Conservation (phyloP, 2,797 vertebrate species). For the Fistularia tabacaria region DNA sequence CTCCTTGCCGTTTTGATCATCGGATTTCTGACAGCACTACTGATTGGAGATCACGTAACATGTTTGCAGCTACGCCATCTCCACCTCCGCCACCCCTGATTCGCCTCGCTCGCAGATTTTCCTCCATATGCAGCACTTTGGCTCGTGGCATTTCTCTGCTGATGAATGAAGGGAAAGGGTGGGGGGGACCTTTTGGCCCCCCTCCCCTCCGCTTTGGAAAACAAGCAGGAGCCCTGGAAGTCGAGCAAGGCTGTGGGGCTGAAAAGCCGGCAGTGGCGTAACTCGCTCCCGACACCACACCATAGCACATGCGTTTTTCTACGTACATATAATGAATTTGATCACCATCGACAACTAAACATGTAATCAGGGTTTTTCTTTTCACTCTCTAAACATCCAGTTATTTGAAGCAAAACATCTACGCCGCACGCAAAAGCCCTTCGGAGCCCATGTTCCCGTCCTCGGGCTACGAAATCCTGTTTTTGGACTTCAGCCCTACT, state of each 20-base stretch:
- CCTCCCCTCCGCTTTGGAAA: conserved; percentile 43
- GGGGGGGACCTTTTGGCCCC: conserved; percentile 53
- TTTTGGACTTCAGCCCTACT: conserved; percentile 33
- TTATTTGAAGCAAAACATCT: background rate
- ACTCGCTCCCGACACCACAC: conserved; percentile 12
- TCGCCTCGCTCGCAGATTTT: conserved; percentile 66
- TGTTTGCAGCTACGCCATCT: conserved; percentile 36
- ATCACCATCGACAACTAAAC: conserved; percentile 6
- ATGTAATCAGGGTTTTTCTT: background rate
- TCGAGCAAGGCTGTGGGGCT: conserved; percentile 23
- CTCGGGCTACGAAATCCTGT: conserved; percentile 28
- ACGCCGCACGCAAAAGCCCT: background rate
- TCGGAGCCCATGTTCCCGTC: conserved; percentile 24
- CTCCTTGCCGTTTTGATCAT: conserved; percentile 59
- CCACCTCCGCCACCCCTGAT: conserved; percentile 28
- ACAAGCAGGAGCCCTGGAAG: conserved; percentile 31
- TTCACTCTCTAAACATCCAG: background rate
- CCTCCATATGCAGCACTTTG: conserved; percentile 62
- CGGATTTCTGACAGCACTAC: conserved; percentile 54
- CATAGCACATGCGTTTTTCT: background rate
- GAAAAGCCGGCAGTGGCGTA: conserved; percentile 10
- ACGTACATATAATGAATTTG: conserved; percentile 6
- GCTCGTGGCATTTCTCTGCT: conserved; percentile 44
- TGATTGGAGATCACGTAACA: conserved; percentile 51
- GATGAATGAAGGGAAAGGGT: conserved; percentile 48